Conservation (phyloP, 2,113 vertebrate species). For the Platichthys flesus region DNA sequence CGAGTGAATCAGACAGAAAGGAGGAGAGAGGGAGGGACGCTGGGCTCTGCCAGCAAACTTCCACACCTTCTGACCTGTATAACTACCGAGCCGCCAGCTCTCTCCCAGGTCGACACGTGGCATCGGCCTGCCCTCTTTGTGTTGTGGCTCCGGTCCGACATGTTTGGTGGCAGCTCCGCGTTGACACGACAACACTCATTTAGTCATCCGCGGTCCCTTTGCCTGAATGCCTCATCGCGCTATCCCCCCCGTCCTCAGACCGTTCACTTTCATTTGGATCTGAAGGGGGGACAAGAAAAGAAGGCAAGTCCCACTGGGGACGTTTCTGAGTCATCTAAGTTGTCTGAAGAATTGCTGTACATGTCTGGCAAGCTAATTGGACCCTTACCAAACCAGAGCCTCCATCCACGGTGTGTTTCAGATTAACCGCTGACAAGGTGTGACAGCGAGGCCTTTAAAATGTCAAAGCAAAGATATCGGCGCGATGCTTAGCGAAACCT, state of each 20-base stretch:
- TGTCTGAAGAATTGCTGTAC: constrained; percentile 60
- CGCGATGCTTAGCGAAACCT: constrained; percentile 41
- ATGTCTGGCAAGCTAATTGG: constrained; percentile 70
- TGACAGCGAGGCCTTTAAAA: constrained; percentile 68
- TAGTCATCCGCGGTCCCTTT: constrained; percentile 24
- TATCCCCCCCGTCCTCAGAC: constrained; percentile 13
- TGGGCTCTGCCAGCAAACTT: constrained; percentile 59
- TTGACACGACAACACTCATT: constrained; percentile 61
- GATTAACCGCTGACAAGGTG: constrained; percentile 53
- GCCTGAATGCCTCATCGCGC: constrained; percentile 17
- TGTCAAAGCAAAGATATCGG: constrained; percentile 59
- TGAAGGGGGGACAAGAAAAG: constrained; percentile 30
- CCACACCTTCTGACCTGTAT: constrained; percentile 61
- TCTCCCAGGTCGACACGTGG: constrained; percentile 27
- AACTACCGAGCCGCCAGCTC: constrained; percentile 3
- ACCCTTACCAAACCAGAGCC: constrained; percentile 50
- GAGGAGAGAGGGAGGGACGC: constrained; percentile 10
- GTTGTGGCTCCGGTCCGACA: constrained; percentile 50
- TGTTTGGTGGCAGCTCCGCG: constrained; percentile 49
- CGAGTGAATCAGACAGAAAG: constrained; percentile 46
- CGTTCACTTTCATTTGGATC: constrained; percentile 53
- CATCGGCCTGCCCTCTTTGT: constrained; percentile 34
- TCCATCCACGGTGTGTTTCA: constrained; percentile 48
- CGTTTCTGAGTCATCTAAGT: constrained; percentile 57
- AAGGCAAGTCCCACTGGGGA: constrained; percentile 53